Conservation (phyloP, 2,113 vertebrate species). For the Leptosomus discolor region DNA sequence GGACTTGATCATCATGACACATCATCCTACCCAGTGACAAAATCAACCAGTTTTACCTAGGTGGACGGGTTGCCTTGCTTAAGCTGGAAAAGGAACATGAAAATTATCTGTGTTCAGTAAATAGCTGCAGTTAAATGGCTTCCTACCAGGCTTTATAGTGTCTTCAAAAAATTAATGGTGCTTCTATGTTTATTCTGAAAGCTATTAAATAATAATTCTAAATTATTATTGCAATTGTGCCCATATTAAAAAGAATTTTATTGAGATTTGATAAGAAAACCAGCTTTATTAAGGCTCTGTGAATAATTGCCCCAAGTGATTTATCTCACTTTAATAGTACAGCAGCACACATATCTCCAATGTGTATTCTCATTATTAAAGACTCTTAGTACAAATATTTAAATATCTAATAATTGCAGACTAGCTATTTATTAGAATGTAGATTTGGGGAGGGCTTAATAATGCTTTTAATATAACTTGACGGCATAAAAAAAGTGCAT, state of each 20-base stretch:
- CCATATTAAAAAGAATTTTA: background rate
- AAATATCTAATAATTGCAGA: constrained; percentile 19
- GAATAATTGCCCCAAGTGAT: constrained; percentile 35
- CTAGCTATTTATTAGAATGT: constrained; percentile 22
- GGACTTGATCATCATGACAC: background rate
- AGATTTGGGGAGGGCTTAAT: background rate
- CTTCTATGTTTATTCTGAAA: background rate
- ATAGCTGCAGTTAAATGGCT: background rate
- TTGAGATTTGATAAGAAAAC: constrained; percentile 13
- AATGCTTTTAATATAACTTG: background rate
- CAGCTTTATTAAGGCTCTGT: constrained; percentile 13
- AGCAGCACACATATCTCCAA: background rate
- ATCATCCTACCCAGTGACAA: background rate
- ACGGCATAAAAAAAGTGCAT: background rate
- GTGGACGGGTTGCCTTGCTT: background rate
- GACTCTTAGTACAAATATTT: constrained; percentile 52
- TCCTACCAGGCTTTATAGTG: background rate
- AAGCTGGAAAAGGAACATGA: background rate
- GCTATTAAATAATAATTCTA: background rate
- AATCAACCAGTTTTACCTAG: background rate
- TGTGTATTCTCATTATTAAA: constrained; percentile 22
- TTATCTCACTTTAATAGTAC: constrained; percentile 23
- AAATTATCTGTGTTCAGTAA: background rate
- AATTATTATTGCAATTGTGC: background rate
- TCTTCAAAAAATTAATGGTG: background rate